phyloP scores from a whole-genome alignment of 2,888 invertebrate species.

The Tipula confusa region DNA sequence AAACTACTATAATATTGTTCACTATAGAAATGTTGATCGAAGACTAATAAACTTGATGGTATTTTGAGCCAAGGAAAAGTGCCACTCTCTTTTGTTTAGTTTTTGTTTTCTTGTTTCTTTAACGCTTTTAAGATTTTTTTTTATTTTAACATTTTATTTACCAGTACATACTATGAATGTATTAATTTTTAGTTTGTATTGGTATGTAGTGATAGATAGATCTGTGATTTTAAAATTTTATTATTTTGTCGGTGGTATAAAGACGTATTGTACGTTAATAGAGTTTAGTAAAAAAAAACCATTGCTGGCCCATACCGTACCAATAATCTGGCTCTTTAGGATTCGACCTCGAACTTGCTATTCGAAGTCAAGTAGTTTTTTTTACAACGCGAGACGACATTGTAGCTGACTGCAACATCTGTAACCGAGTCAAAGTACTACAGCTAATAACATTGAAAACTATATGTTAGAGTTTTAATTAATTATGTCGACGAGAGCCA shows the following conservation, averaged over 20 bases:
- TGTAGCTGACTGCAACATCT: no score
- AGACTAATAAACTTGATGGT: slow-evolving; percentile 30
- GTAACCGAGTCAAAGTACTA: no score
- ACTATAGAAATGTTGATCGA: slow-evolving; percentile 12
- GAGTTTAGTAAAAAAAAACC: neutral
- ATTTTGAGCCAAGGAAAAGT: slow-evolving; percentile 31
- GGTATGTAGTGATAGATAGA: neutral
- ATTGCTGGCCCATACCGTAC: no score
- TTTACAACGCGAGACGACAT: no score
- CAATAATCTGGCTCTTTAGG: no score
- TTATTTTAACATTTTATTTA: neutral
- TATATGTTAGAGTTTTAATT: no score
- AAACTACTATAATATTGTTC: slow-evolving; percentile 26
- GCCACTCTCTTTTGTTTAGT: slow-evolving; percentile 26
- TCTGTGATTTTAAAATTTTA: neutral
- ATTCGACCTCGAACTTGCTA: no score
- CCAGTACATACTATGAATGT: neutral
- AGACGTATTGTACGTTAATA: neutral
- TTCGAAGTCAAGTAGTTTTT: no score
- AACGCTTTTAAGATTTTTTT: no score
- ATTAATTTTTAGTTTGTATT: neutral
- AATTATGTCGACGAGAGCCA: no score
- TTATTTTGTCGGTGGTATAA: neutral
- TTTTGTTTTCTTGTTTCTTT: neutral
- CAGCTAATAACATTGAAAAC: no score